Base-by-base conservation (phyloP, 1,140 invertebrate genomes). In the Rhagoletis pomonella region DNA sequence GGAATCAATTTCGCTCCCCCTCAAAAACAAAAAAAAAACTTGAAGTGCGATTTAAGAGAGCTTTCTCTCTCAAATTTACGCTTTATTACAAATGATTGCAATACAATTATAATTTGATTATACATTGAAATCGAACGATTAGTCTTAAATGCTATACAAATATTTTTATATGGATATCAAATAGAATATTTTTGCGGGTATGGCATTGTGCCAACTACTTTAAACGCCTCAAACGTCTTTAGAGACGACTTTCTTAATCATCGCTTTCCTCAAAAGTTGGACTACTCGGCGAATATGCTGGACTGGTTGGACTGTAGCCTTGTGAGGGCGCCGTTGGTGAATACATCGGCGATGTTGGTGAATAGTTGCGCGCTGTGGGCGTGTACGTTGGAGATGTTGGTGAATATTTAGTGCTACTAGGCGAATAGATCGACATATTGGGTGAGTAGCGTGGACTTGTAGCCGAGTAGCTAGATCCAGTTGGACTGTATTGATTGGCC, bases 271-370 rank as follows among this genome's bases (percentile, higher is more conserved):
- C 92, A 50, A 90, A 93, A 19, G 92, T 91, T 10, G 92, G 92
- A 88, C 91, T 92, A 84, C 92, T 93, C 1, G 96, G 96, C 1
- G 95, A 96, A 90, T 98, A 98, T 7, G 95, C 96, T 1, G 97
- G 97, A 86, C 95, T 96, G 0, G 96, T 96, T 2, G 97, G 96
- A 9, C 96, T 96, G 91, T 97, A 97, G 19, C 95, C 95, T 10
- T 97, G 96, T 7, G 95, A 96, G 0, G 97, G 97, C 85, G 92
- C 91, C 12, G 96, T 95, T 0, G 97, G 96, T 1, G 96, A 96
- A 90, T 97, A 98, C 90, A 96, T 96, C 2, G 97, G 97, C 59
- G 96, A 97, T 1, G 96, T 95, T 0, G 96, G 97, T 77, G 95
- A 97, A 94, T 98, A 98, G 73, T 93, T 93, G 4, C 90, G 90